Evolutionary conservation across 2,113 vertebrate species (phyloP), one percentile per base, ranked within the genome.

Genomic region (Calonectris borealis): DNA sequence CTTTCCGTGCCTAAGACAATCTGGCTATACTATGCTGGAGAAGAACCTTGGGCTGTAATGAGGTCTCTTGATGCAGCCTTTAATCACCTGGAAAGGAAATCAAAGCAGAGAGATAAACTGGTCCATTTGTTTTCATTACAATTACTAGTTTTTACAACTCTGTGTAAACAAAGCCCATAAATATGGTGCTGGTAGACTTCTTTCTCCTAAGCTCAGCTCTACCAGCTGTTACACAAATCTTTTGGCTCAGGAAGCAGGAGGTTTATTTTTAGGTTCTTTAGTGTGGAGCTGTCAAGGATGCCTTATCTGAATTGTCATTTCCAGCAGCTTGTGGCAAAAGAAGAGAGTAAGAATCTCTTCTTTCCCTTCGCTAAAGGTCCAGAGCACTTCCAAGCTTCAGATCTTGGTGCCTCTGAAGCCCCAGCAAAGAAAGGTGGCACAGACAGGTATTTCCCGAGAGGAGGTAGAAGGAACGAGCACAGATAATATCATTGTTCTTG

Each of bases 101-200:
- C 93, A 95, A 93, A 93, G 65, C 49, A 57, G 44, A 86, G 66
- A 84, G 19, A 96, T 92, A 94, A 97, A 95, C 65, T 2, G 58
- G 76, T 78, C 91, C 89, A 71, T 97, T 97, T 95, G 64, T 95
- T 97, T 97, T 96, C 91, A 95, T 97, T 95, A 93, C 92, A 86
- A 62, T 97, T 94, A 92, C 90, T 96, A 81, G 27, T 89, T 97
- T 97, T 97, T 94, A 96, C 83, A 89, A 78, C 68, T 89, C 46
- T 76, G 13, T 83, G 77, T 94, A 94, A 95, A 91, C 95, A 89
- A 89, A 86, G 49, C 29, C 69, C 70, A 89, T 97, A 92, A 95
- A 95, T 94, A 83, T 19, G 21, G 15, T 70, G 49, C 71, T 72
- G 55, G 79, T 89, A 88, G 77, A 72, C 60, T 94, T 90, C 65